Evolutionary conservation across 2,797 vertebrate genomes (phyloP), one percentile per base, ranked within the genome.

Genomic region (Amblyraja radiata): DNA sequence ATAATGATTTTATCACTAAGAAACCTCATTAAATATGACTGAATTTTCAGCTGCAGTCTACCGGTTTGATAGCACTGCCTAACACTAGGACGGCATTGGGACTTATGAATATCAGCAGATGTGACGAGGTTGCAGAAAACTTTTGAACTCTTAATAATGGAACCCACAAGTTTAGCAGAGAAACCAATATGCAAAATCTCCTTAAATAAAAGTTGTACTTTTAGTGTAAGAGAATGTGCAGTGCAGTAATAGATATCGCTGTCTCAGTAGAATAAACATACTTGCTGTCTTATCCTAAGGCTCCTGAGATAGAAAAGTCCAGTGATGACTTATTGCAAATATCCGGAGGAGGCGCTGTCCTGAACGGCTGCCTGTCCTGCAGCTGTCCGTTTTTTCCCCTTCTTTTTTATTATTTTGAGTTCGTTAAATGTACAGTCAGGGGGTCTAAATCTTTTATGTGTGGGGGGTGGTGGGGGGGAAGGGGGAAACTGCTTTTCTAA

Each of bases 11-110:
- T 76, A 92, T 76, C 71, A 7, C 46, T 92, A 76, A 76, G 23
- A 54, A 14, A 54, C 25, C 71, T 92, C 65, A 54, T 92, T 88
- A 88, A 88, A 68, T 68, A 88, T 88, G 32, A 36, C 84, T 68
- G 36, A 65, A 14, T 88, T 88, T 88, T 88, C 84, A 65, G 84
- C 84, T 23, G 16, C 58, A 54, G 39, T 92, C 71, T 46, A 74
- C 73, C 39, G 76, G 46, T 28, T 76, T 73, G 90, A 73, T 91
- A 73, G 65, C 65, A 91, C 39, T 91, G 9, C 18, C 18, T 25
- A 73, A 65, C 68, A 73, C 16, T 39, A 23, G 21, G 68, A 73
- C 39, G 88, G 36, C 1, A 18, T 71, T 39, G 28, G 39, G 68
- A 46, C 23, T 39, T 91, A 68, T 91, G 88, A 63, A 73, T 36